Base-by-base conservation (phyloP, 2,113 vertebrate genomes). In the Macroglossus sobrinus region DNA sequence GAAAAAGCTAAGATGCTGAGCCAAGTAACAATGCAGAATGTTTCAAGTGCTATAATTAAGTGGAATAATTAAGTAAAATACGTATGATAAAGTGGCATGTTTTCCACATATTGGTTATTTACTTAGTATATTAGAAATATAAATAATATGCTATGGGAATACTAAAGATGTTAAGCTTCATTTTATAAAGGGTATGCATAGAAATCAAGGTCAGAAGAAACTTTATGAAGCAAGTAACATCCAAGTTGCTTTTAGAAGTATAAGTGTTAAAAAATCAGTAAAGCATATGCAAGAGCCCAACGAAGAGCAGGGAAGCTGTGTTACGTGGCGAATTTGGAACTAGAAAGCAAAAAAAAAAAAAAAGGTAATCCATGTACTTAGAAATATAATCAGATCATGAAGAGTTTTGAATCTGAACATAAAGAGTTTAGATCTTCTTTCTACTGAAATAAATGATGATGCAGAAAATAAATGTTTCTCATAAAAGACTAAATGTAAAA, bases 401-500 rank as follows among this genome's bases (percentile, higher is more conserved):
- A 88, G n/a, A 30, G 6, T 33, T 85, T 96, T 79, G 74, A 90
- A 80, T 81, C 47, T 68, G 43, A 35, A 6, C 22, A 22, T 75
- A 30, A 61, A 80, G 43, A 75, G 19, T 89, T 66, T 93, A 50
- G 33, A 35, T 96, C 71, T 87, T 96, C 64, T 88, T 75, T 89
- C 35, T 64, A 80, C 28, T 57, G 35, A 90, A 81, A 91, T 16
- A 55, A 84, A 97, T 45, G 30, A 85, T 35, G 47, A 24, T 59
- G 66, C 69, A 97, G 24, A 87, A 96, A 97, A 74, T 7, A 24
- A 26, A 11, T 21, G 19, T 71, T 96, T 90, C 28, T 92, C 78
- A 16, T n/a, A 38, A 81, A 95, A 98, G 88, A 38, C 38, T 93
- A 7, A 33, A 88, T 82, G 19, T 2, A 16, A 88, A 33, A 40